Conservation (phyloP, 1,140 invertebrate genomes). For the Lucilia cuprina region DNA sequence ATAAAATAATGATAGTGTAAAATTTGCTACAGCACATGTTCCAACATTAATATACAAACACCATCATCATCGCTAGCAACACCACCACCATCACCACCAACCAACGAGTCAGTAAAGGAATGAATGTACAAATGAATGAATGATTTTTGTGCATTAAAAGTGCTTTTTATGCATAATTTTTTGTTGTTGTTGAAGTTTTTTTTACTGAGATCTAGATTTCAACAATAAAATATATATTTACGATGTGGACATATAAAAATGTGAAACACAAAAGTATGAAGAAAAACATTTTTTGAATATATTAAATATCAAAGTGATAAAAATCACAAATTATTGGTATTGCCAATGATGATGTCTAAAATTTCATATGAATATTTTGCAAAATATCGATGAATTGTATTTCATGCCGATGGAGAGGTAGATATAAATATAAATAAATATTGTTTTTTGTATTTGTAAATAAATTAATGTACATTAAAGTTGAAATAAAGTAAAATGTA, state of each 20-base stretch:
- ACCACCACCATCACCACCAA: not conserved
- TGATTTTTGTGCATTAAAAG: not conserved
- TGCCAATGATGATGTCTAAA: not conserved
- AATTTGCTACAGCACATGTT: constrained; percentile 9
- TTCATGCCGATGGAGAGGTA: not conserved
- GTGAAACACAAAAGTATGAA: not conserved
- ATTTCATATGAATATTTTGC: not conserved
- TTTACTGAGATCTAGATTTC: not conserved
- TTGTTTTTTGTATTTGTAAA: not conserved
- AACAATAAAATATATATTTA: not conserved
- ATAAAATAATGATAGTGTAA: constrained; percentile 12
- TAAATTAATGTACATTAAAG: too few relatives aligned
- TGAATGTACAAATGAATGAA: not conserved
- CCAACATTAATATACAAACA: not conserved
- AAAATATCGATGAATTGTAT: not conserved
- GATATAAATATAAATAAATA: not conserved
- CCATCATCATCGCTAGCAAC: too few relatives aligned
- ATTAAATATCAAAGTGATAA: not conserved
- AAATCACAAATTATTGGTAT: constrained; percentile 15
- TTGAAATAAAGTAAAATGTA: too few relatives aligned
- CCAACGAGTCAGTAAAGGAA: not conserved
- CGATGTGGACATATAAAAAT: not conserved
- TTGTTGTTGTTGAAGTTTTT: not conserved
- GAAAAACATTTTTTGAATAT: not conserved
- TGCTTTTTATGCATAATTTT: not conserved